Evolutionary conservation across 2,113 vertebrate species (phyloP).

Genomic region (Rhagologus leucostigma): DNA sequence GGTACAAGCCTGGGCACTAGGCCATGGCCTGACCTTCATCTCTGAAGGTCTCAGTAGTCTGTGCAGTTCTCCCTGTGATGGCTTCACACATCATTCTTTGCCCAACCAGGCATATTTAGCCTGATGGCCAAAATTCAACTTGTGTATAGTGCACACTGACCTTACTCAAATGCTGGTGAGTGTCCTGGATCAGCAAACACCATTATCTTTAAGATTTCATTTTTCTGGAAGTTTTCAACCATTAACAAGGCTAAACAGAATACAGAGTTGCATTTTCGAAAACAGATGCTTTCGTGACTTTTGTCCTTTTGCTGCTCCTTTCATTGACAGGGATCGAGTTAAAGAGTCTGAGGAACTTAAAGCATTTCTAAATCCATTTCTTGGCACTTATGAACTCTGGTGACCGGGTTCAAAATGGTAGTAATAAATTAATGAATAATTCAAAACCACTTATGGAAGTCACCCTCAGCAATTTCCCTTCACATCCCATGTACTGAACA

Average conservation of each 20-base stretch:
- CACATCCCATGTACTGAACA: not conserved
- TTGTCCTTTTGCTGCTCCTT: not conserved
- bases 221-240: not conserved
- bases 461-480: not conserved
- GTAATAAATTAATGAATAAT: slow-evolving; percentile 36
- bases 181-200: not conserved
- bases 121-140: not conserved
- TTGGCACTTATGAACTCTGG: not conserved
- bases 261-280: not conserved
- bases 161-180: not conserved
- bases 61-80: not conserved
- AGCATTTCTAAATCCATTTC: not conserved
- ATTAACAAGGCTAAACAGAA: not conserved
- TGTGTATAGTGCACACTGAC: not conserved
- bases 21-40: not conserved
- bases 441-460: not conserved
- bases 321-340: not conserved
- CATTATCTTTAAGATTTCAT: not conserved
- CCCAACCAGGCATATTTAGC: not conserved
- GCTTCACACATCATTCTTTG: not conserved
- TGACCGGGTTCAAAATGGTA: not conserved
- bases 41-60: not conserved
- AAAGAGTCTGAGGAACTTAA: not conserved
- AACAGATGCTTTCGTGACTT: not conserved
- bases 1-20: not conserved